Evolutionary conservation across 2,888 invertebrate genomes (phyloP).

Genomic region (Nomada fabriciana): DNA sequence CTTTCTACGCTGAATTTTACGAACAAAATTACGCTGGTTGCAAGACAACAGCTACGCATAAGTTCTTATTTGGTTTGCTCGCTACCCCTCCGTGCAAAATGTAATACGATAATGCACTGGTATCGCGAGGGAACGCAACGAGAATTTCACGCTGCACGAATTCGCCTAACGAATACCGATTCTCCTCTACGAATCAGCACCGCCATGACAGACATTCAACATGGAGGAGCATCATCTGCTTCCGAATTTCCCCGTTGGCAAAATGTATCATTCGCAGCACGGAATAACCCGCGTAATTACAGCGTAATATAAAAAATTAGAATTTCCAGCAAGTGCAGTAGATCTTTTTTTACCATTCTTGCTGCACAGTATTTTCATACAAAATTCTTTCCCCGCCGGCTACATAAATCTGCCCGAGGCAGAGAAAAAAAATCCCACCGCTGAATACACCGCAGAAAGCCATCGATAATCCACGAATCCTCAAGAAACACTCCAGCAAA

Average conservation of each 20-base stretch:
- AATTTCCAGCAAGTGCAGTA: too few relatives aligned
- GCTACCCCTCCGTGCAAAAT: conserved; percentile 35
- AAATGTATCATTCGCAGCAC: background rate
- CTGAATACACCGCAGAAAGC: background rate
- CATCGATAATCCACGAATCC: background rate
- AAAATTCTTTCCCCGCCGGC: background rate
- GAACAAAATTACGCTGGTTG: conserved; percentile 28
- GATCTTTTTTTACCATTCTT: too few relatives aligned
- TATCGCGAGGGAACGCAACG: conserved; percentile 28
- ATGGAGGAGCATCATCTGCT: background rate
- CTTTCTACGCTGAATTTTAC: conserved; percentile 7
- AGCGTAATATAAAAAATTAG: too few relatives aligned
- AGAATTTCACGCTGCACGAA: background rate
- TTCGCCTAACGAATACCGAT: conserved; percentile 28
- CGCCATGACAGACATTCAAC: background rate
- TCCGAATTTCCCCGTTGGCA: background rate
- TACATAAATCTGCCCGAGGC: background rate
- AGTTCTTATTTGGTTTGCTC: conserved; percentile 54
- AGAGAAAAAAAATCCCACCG: background rate
- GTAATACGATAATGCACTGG: conserved; percentile 55
- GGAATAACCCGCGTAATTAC: background rate
- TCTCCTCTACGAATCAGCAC: background rate
- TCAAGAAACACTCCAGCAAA: background rate
- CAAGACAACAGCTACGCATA: conserved; percentile 34
- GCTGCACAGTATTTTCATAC: too few relatives aligned